Conservation (phyloP, 2,888 invertebrate genomes). For the Dioctria rufipes region DNA sequence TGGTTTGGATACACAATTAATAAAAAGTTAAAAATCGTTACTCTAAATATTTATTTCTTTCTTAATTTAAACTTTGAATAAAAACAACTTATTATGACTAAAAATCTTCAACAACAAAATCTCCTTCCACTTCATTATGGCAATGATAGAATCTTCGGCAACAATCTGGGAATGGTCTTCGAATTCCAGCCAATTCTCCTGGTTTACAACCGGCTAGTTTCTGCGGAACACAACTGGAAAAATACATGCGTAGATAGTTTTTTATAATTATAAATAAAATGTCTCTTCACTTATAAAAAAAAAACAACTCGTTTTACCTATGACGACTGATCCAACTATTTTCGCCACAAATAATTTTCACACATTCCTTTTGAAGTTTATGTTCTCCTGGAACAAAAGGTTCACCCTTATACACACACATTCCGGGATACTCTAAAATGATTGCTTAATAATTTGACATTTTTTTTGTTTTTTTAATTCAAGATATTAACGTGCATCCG, state of each 20-base stretch:
- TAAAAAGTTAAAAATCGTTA: too few species aligned
- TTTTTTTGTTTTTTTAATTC: background rate
- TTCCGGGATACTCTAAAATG: constrained; percentile 47
- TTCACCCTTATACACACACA: constrained; percentile 42
- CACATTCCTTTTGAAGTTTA: constrained; percentile 40
- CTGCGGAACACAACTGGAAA: constrained; percentile 41
- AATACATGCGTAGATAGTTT: background rate
- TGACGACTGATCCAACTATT: constrained; percentile 54
- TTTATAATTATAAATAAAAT: too few species aligned
- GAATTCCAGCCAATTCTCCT: constrained; percentile 27
- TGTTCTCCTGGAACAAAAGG: constrained; percentile 38
- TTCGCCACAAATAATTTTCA: constrained; percentile 48
- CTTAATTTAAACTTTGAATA: background rate
- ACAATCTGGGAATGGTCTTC: constrained; percentile 51
- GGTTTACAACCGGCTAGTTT: constrained; percentile 26
- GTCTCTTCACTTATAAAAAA: background rate
- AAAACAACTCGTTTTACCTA: constrained; percentile 19
- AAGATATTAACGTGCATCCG: background rate
- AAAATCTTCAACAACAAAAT: constrained; percentile 23
- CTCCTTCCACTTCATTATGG: constrained; percentile 27
- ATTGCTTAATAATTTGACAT: background rate
- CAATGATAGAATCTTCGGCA: constrained; percentile 47
- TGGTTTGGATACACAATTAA: too few species aligned
- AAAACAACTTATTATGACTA: background rate
- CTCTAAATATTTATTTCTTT: background rate